Evolutionary conservation across 2,888 invertebrate genomes (phyloP).

Genomic region (Erebia epiphron): DNA sequence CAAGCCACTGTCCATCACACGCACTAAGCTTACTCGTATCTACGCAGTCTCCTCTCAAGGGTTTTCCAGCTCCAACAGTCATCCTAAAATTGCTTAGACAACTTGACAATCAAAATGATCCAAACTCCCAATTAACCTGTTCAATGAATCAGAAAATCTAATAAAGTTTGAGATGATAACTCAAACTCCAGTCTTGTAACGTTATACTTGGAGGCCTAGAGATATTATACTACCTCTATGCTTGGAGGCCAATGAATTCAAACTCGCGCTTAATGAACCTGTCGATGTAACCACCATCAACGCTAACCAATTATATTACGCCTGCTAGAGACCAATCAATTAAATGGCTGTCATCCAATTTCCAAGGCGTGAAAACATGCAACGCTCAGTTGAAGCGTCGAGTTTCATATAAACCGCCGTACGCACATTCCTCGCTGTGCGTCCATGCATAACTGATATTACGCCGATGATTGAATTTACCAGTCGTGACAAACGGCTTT

Average conservation of each 20-base stretch:
- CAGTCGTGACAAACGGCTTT: conserved; percentile 1
- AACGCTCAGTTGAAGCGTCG: conserved; percentile 1
- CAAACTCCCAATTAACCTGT: too few species aligned
- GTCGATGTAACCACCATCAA: conserved; percentile 1
- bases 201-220: too few species aligned
- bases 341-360: conserved; percentile 19
- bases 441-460: conserved; percentile 11
- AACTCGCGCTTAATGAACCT: background rate
- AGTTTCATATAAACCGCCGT: conserved; percentile 3
- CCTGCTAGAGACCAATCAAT: conserved; percentile 21
- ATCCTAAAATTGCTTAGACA: too few species aligned
- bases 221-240: too few species aligned
- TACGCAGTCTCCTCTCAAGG: too few species aligned
- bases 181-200: too few species aligned
- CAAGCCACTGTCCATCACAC: too few species aligned
- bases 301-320: background rate
- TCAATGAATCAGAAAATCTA: too few species aligned
- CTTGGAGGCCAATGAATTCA: background rate
- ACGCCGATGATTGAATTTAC: conserved; percentile 9
- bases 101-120: too few species aligned
- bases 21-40: too few species aligned
- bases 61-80: too few species aligned
- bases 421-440: conserved; percentile 17
- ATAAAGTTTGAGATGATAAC: too few species aligned
- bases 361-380: conserved; percentile 25